Percentiles rank a stretch among this genome's conserved stretches.
These are phyloP conservation scores for Spizella passerina DNA, from an alignment of 2,797 vertebrate genomes.

Conservation along the genomic window DNA sequence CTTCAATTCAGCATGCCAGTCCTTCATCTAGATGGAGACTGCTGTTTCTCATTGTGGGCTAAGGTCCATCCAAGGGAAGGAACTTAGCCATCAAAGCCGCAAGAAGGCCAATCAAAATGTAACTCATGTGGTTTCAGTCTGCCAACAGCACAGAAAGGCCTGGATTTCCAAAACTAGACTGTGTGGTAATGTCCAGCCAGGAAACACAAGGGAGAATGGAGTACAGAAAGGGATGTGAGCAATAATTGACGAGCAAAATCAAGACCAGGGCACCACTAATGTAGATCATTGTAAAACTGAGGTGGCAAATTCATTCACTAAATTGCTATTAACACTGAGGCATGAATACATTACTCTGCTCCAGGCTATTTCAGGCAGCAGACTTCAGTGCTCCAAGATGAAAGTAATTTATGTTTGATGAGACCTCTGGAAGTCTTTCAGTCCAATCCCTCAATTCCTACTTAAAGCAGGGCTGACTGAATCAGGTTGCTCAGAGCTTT, in stretches of 20 bases:
- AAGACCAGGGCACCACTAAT: not conserved
- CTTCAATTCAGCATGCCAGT: not conserved
- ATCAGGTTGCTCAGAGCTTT: not conserved
- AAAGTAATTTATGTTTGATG: not conserved
- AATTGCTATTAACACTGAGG: not conserved
- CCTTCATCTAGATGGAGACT: not conserved
- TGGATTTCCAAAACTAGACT: not conserved
- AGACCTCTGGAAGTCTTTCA: not conserved
- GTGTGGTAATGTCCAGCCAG: not conserved
- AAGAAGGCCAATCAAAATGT: not conserved
- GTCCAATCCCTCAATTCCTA: not conserved
- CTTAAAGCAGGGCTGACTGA: not conserved
- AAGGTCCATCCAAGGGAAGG: not conserved
- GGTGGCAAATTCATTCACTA: not conserved
- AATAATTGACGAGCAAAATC: not conserved
- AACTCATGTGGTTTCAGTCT: not conserved
- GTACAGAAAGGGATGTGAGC: not conserved
- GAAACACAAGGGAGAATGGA: not conserved
- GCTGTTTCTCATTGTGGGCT: not conserved
- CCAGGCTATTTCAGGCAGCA: not conserved
- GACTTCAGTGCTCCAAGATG: not conserved
- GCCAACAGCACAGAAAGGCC: not conserved
- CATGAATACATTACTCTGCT: not conserved
- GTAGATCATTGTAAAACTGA: not conserved
- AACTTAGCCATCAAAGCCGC: not conserved